Evolutionary conservation across 1,140 invertebrate species (phyloP).

Genomic region (Dendrolimus kikuchii): DNA sequence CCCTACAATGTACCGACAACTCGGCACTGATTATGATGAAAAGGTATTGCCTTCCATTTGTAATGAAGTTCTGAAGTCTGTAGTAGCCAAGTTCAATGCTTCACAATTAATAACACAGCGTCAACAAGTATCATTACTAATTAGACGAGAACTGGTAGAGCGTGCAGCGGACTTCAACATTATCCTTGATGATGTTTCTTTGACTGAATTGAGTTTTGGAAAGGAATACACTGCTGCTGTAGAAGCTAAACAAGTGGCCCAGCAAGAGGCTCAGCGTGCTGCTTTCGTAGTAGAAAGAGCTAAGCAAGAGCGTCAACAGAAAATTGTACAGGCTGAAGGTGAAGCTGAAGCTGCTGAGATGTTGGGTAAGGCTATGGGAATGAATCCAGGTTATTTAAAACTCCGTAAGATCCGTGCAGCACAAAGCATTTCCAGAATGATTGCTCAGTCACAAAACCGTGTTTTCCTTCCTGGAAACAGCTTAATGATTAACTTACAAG

Average conservation of each 20-base stretch:
- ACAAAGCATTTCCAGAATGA: slow-evolving; percentile 97
- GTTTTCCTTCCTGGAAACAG: slow-evolving; percentile 94
- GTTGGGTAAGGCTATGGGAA: slow-evolving; percentile 95
- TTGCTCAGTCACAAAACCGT: slow-evolving; percentile 94
- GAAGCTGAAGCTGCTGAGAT: slow-evolving; percentile 99
- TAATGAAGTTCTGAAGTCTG: slow-evolving; percentile 99
- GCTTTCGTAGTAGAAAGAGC: slow-evolving; percentile 98
- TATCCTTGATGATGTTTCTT: slow-evolving; percentile 99
- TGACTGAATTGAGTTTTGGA: slow-evolving; percentile 98
- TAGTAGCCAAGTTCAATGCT: slow-evolving; percentile 99
- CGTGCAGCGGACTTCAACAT: slow-evolving; percentile 99
- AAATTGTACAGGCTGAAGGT: slow-evolving; percentile 99
- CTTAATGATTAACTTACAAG: slow-evolving; percentile 98
- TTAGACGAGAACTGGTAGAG: slow-evolving; percentile 94
- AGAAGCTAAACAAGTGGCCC: slow-evolving; percentile 99
- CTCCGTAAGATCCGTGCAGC: slow-evolving; percentile 97
- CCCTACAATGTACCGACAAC: slow-evolving; percentile 91
- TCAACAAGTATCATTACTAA: slow-evolving; percentile 95
- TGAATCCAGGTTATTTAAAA: slow-evolving; percentile 98
- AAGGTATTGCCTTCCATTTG: slow-evolving; percentile 97
- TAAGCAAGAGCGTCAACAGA: slow-evolving; percentile 98
- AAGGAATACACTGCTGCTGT: slow-evolving; percentile 99
- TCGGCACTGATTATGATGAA: slow-evolving; percentile 91
- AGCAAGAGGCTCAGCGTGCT: slow-evolving; percentile 99
- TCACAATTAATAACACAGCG: slow-evolving; percentile 99